A percentile compares a stretch with the other conserved stretches of the same genome.
Conservation (phyloP, 2,888 invertebrate genomes). For the Leptinotarsa peninsularis region DNA sequence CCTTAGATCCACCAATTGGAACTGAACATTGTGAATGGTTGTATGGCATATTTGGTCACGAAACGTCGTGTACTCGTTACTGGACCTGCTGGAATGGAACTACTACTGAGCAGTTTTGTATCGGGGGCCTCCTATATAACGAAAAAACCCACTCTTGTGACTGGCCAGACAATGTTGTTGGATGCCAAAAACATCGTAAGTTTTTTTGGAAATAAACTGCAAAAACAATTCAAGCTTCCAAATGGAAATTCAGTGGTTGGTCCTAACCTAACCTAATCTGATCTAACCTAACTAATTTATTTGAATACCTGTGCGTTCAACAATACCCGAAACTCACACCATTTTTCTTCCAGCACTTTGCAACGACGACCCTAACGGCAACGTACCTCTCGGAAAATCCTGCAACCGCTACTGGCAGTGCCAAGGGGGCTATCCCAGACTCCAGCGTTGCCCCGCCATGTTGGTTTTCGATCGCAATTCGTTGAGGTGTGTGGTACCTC, state of each 20-base stretch:
- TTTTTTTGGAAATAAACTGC: constrained; percentile 52
- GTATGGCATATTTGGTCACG: constrained; percentile 93
- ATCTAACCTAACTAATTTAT: too few relatives aligned
- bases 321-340: too few relatives aligned
- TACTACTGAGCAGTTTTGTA: constrained; percentile 91
- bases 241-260: too few relatives aligned
- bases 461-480: constrained; percentile 87
- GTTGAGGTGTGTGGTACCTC: constrained; percentile 87
- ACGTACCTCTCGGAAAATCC: constrained; percentile 90
- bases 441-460: constrained; percentile 92
- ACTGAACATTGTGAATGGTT: constrained; percentile 93
- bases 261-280: too few relatives aligned
- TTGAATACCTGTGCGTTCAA: too few relatives aligned
- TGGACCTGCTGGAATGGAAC: constrained; percentile 98
- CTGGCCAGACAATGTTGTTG: constrained; percentile 94
- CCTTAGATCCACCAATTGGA: constrained; percentile 81
- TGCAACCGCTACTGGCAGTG: constrained; percentile 96
- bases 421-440: constrained; percentile 91
- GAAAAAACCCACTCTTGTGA: constrained; percentile 92
- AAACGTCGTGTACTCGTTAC: constrained; percentile 91
- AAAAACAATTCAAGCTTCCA: not conserved
- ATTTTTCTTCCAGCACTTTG: constrained; percentile 78
- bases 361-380: constrained; percentile 91
- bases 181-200: constrained; percentile 95
- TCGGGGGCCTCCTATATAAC: constrained; percentile 90